Conservation (phyloP, 92 coral and sea anemone genomes). For the Epizoanthus ramosus region DNA sequence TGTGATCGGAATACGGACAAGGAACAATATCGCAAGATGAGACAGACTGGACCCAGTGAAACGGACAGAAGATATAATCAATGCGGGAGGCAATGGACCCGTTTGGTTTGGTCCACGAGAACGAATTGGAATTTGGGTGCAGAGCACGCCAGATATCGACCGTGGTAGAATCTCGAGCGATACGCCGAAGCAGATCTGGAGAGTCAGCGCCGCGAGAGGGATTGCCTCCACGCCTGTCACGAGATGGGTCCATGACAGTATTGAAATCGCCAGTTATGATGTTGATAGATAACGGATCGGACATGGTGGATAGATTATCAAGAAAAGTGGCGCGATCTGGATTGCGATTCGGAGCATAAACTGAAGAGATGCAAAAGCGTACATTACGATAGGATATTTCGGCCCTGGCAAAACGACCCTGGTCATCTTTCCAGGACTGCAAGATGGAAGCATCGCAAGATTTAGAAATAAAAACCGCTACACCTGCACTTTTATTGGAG, state of each 20-base stretch:
- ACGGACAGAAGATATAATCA: neutral
- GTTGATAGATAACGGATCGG: conserved; percentile 16
- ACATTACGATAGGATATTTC: neutral
- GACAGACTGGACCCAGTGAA: neutral
- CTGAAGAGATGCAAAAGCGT: neutral
- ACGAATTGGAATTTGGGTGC: neutral
- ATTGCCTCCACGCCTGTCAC: neutral
- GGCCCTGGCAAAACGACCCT: neutral
- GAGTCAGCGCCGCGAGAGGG: neutral
- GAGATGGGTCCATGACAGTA: neutral
- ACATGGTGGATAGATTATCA: neutral
- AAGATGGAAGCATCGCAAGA: neutral
- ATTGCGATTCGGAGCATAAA: conserved; percentile 35
- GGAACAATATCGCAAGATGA: neutral
- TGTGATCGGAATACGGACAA: conserved; percentile 2
- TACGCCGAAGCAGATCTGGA: neutral
- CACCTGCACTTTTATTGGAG: neutral
- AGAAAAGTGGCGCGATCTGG: conserved; percentile 35
- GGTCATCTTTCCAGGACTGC: neutral
- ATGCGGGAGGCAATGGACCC: neutral
- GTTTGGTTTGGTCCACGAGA: conserved; percentile 15
- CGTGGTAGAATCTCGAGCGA: neutral
- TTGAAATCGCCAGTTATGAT: conserved; percentile 38
- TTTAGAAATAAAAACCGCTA: neutral
- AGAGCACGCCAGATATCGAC: conserved; percentile 9